Evolutionary conservation across 1,140 invertebrate genomes (phyloP).

Genomic region (Oppia nitens): DNA sequence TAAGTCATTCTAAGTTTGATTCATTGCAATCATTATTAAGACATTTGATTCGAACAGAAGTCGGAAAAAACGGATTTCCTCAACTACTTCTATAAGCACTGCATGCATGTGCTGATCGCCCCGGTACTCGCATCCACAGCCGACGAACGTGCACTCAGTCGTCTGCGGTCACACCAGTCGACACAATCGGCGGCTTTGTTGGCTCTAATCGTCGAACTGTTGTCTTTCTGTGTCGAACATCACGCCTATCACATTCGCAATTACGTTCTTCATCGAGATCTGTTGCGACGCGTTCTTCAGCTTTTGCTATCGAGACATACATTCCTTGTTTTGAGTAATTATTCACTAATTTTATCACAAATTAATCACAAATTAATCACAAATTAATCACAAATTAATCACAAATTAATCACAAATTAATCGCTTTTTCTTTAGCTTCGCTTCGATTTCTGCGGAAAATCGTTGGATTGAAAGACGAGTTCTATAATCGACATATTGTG

Average conservation of each 20-base stretch:
- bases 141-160: constrained; percentile 37
- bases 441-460: constrained; percentile 92
- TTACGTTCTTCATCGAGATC: constrained; percentile 89
- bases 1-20: constrained; percentile 23
- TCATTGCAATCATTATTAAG: constrained; percentile 6
- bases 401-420: no score
- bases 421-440: constrained; percentile 40
- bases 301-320: constrained; percentile 95
- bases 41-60: constrained; percentile 37
- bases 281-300: constrained; percentile 80
- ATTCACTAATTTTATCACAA: neutral
- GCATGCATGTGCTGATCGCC: constrained; percentile 81
- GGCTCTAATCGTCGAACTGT: constrained; percentile 78
- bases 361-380: no score
- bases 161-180: constrained; percentile 35
- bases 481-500: constrained; percentile 92
- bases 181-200: constrained; percentile 89
- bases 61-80: constrained; percentile 95
- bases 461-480: constrained; percentile 91
- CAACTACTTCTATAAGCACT: constrained; percentile 96
- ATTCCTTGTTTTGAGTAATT: constrained; percentile 76
- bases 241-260: constrained; percentile 98
- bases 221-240: constrained; percentile 99
- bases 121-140: constrained; percentile 76
- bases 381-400: no score